These are phyloP conservation scores for Rhyacichthys aspro DNA, from an alignment of 2,797 vertebrate genomes.

Conservation along the genomic window DNA sequence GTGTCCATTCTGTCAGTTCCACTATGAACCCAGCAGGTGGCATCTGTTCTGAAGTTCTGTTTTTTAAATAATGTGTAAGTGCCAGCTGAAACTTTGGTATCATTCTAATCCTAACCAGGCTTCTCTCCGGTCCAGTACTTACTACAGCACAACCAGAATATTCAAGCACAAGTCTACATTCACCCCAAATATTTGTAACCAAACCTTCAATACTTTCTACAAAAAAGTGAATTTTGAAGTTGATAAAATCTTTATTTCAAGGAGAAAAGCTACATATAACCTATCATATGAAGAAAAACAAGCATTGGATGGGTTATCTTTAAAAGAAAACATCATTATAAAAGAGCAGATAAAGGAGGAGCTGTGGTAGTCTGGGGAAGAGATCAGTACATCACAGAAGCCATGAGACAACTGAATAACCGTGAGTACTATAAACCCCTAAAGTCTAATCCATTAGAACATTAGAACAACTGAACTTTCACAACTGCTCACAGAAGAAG, in stretches of 20 bases:
- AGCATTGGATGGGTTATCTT: not conserved
- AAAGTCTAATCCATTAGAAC: not conserved
- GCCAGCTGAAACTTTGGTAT: no score
- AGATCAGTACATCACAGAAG: not conserved
- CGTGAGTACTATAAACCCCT: not conserved
- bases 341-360: not conserved
- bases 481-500: not conserved
- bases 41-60: no score
- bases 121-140: no score
- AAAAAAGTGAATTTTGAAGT: constrained; percentile 1
- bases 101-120: no score
- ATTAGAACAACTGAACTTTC: not conserved
- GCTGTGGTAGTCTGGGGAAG: not conserved
- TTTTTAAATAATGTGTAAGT: no score
- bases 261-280: not conserved
- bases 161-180: not conserved
- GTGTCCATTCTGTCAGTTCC: no score
- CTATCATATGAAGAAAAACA: not conserved
- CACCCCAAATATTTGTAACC: not conserved
- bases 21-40: no score
- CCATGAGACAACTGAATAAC: not conserved
- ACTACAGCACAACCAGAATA: no score
- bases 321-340: not conserved
- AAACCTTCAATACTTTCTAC: not conserved
- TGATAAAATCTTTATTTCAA: not conserved